Evolutionary conservation across 2,888 invertebrate genomes (phyloP).

Genomic region (Drosophila maculinotata): DNA sequence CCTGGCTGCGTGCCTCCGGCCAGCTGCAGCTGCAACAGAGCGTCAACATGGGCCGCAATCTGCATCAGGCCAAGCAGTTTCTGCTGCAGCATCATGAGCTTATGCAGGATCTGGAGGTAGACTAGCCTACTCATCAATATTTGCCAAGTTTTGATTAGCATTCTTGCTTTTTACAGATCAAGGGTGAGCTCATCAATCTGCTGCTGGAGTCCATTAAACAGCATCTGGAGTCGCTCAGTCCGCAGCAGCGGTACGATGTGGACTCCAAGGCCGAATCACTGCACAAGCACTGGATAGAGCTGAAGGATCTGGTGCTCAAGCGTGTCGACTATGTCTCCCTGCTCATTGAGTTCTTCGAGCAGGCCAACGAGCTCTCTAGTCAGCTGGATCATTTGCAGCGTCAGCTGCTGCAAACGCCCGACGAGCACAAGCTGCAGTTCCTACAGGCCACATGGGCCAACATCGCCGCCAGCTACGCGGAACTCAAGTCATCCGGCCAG

Average conservation of each 20-base stretch:
- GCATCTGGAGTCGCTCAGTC: conserved; percentile 88
- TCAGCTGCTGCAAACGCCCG: conserved; percentile 86
- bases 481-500: conserved; percentile 89
- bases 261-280: conserved; percentile 88
- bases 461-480: conserved; percentile 88
- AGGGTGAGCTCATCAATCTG: conserved; percentile 89
- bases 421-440: conserved; percentile 87
- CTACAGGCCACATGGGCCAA: conserved; percentile 87
- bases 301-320: conserved; percentile 87
- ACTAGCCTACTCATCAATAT: not conserved
- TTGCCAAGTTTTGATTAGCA: not conserved
- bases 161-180: conserved; percentile 85
- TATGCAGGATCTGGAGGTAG: conserved; percentile 89
- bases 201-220: conserved; percentile 88
- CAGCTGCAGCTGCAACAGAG: conserved; percentile 90
- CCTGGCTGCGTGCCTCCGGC: conserved; percentile 91
- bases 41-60: conserved; percentile 90
- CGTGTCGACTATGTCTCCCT: conserved; percentile 89
- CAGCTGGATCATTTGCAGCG: conserved; percentile 89
- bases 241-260: conserved; percentile 88
- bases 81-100: conserved; percentile 90
- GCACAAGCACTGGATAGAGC: conserved; percentile 88
- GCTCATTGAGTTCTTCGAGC: conserved; percentile 90
- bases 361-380: conserved; percentile 88
- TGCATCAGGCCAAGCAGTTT: conserved; percentile 89